Evolutionary conservation across 1,140 invertebrate species (phyloP), one percentile per base, ranked within the genome.

Genomic region (Calliphora vicina): DNA sequence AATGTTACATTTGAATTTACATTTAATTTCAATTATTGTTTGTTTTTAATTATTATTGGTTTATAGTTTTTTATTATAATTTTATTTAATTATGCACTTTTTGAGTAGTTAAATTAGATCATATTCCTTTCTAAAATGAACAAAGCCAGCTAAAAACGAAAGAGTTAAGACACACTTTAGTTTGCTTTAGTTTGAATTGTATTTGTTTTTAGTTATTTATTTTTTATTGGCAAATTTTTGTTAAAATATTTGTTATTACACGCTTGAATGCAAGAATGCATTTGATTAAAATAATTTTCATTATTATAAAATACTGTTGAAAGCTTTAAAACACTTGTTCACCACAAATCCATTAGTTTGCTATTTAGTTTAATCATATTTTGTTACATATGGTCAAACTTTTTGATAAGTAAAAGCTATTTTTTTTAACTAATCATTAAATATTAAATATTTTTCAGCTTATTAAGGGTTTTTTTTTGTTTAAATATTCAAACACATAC

Each of bases 101-200:
- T 67, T 67, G 1, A 67, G n/a, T 17, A 23, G 5, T 67, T 67
- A 67, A 67, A 67, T 67, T 67, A 23, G 61, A 10, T 67, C 50
- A 57, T 57, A 67, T 23, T 20, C 61, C 61, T 67, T 67, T 67
- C 61, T 67, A 67, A 67, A 67, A 67, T 4, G 5, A 67, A 67
- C 4, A 57, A 57, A 57, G n/a, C 50, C 15, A 57, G 6, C 15
- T n/a, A 3, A 67, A 78, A 20, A 27, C n/a, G 13, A 78, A 78
- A 78, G 74, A 78, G 20, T 78, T 78, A 78, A 78, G 74, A 78
- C 74, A 78, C 74, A 35, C 35, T 35, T 35, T 35, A 8, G 35
- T 35, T 35, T 35, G 45, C 15, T 50, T 50, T 50, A 50, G 45
- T 50, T 17, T 50, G 12, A 12, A 2, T 12, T 50, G 12, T 50